phyloP scores from a whole-genome alignment of 2,888 invertebrate species.

The Erebia epiphron region DNA sequence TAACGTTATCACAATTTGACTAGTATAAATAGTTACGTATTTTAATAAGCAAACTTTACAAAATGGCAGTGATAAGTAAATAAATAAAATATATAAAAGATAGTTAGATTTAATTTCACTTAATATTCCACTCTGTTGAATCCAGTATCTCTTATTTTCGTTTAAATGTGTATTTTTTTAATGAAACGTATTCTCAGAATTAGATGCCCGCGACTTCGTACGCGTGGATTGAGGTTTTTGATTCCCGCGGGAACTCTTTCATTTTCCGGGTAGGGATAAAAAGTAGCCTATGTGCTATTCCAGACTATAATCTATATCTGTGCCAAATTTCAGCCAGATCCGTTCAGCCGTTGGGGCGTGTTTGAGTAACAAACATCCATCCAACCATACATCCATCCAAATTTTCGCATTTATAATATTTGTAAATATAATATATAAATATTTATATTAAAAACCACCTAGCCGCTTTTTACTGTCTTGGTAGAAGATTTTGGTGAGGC shows the following conservation, averaged over 20 bases:
- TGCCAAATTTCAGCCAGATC: too few species aligned
- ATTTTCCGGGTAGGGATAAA: too few species aligned
- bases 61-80: constrained; percentile 20
- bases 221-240: too few species aligned
- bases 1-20: constrained; percentile 9
- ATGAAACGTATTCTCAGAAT: too few species aligned
- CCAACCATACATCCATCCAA: too few species aligned
- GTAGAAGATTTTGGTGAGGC: constrained; percentile 68
- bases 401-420: too few species aligned
- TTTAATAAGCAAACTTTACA: constrained; percentile 7
- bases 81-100: not conserved
- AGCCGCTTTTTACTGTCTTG: constrained; percentile 65
- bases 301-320: too few species aligned
- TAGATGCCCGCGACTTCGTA: too few species aligned
- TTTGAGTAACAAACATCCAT: too few species aligned
- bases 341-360: too few species aligned
- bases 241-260: too few species aligned
- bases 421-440: not conserved
- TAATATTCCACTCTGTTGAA: not conserved
- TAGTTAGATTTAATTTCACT: not conserved
- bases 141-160: not conserved
- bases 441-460: not conserved
- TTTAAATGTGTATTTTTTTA: not conserved
- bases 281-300: too few species aligned
- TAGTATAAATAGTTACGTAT: not conserved